These are phyloP conservation scores for Rhopilema esculentum DNA, from an alignment of 30 jellyfish, hydroid and myxozoan genomes.

Conservation along the genomic window DNA sequence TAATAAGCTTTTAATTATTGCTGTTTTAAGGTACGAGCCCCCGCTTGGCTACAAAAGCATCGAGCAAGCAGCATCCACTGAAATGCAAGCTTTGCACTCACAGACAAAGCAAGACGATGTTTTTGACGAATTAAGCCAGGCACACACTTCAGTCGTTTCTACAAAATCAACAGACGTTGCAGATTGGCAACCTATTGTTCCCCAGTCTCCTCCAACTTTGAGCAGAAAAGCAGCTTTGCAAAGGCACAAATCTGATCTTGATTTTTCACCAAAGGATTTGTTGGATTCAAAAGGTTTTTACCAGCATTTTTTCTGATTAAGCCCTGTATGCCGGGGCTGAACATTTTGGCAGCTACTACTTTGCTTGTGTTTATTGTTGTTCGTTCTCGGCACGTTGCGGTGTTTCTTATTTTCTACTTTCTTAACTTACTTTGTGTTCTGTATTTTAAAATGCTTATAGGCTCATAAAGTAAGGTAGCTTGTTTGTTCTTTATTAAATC, in stretches of 20 bases:
- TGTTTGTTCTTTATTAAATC: no score
- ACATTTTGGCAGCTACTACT: no score
- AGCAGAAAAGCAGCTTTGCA: neutral
- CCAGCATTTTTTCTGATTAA: no score
- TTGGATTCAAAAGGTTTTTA: conserved; percentile 39
- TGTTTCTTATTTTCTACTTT: no score
- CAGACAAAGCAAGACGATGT: neutral
- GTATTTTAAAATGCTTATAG: no score
- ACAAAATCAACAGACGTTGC: neutral
- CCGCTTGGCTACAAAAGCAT: conserved; percentile 45
- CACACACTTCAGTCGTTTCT: neutral
- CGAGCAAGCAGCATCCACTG: conserved; percentile 2
- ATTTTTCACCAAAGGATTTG: conserved; percentile 53
- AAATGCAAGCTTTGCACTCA: neutral
- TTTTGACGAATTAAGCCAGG: neutral
- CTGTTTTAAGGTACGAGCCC: conserved; percentile 43
- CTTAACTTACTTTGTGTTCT: no score
- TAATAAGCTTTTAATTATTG: neutral
- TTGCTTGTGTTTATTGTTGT: no score
- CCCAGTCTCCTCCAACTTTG: neutral
- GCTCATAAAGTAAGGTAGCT: no score
- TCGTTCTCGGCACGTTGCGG: no score
- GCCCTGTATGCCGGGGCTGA: no score
- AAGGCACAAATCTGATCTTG: conserved; percentile 4
- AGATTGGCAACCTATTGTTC: neutral